Evolutionary conservation across 2,113 vertebrate species (phyloP).

Genomic region (Malurus cyaneus): DNA sequence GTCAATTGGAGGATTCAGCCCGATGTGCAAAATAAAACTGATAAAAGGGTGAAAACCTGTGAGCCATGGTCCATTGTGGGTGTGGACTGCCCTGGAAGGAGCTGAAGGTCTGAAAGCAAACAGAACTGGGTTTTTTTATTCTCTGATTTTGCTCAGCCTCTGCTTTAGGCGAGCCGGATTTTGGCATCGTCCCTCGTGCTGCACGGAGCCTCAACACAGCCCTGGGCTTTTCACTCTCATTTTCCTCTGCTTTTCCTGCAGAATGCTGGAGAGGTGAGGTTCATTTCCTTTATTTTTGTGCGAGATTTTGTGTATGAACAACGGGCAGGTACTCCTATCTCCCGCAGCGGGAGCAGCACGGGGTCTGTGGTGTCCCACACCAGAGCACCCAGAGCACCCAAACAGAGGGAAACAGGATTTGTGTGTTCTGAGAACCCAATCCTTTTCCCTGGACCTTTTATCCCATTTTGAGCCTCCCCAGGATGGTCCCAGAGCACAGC

Average conservation of each 20-base stretch:
- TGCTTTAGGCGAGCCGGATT: no score
- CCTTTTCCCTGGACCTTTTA: not conserved
- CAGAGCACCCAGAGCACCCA: not conserved
- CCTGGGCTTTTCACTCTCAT: no score
- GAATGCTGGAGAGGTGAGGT: fast-evolving
- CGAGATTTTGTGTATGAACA: fast-evolving
- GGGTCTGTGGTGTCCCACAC: not conserved
- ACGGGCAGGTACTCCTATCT: not conserved
- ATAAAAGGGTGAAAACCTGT: no score
- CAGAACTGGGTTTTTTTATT: no score
- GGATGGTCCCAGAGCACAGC: not conserved
- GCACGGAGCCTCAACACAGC: no score
- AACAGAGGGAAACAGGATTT: not conserved
- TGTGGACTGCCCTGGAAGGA: no score
- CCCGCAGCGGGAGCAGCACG: not conserved
- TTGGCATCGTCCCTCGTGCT: no score
- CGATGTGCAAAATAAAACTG: no score
- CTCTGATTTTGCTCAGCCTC: no score
- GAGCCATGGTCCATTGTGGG: no score
- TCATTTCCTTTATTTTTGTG: not conserved
- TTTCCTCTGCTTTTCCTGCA: not conserved
- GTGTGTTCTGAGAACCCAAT: not conserved
- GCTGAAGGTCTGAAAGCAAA: no score
- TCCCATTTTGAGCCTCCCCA: not conserved
- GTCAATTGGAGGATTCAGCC: no score